These are phyloP conservation scores for Brachyhypopomus occidentalis DNA, from an alignment of 2,113 vertebrate genomes.

Conservation along the genomic window DNA sequence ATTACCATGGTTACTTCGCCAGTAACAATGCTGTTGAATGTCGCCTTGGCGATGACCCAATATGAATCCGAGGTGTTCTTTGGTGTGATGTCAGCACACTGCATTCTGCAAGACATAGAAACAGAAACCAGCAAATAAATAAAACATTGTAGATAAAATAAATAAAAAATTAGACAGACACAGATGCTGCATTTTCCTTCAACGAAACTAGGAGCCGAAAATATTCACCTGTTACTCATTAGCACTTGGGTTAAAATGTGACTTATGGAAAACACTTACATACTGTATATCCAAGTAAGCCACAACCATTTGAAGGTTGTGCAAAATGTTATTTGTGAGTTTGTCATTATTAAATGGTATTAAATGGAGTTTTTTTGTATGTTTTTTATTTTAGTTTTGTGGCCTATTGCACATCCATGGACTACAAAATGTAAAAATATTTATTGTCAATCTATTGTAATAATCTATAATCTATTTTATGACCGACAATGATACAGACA, in stretches of 20 bases:
- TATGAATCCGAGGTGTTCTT: conserved; percentile 59
- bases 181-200: not conserved
- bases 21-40: conserved; percentile 61
- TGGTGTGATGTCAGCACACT: conserved; percentile 67
- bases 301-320: not conserved
- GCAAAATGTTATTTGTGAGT: too few relatives aligned
- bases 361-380: too few relatives aligned
- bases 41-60: conserved; percentile 64
- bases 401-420: too few relatives aligned
- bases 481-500: too few relatives aligned
- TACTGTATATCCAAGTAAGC: not conserved
- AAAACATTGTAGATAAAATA: not conserved
- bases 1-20: conserved; percentile 74
- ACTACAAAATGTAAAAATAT: too few relatives aligned
- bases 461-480: too few relatives aligned
- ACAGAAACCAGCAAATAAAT: conserved; percentile 10
- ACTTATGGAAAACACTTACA: not conserved
- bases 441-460: too few relatives aligned
- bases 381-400: too few relatives aligned
- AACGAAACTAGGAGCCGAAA: not conserved
- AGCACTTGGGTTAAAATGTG: not conserved
- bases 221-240: not conserved
- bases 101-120: conserved; percentile 62
- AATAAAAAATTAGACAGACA: not conserved
- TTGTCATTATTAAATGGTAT: too few relatives aligned